A percentile compares a stretch with the other conserved stretches of the same genome.
Conservation (phyloP, 2,888 invertebrate genomes). For the Erebia aethiops region DNA sequence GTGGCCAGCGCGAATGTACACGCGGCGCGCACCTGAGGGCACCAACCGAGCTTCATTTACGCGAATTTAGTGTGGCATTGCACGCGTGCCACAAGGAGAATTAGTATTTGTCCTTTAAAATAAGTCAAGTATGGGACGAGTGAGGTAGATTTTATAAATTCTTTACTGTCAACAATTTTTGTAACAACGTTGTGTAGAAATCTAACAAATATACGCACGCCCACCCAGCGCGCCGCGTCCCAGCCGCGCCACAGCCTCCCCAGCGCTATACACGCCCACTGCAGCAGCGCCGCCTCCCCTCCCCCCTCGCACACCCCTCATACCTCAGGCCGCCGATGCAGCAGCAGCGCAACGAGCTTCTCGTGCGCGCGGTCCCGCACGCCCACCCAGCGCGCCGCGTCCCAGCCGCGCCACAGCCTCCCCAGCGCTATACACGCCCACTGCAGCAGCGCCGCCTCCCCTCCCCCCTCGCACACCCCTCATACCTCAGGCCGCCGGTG, state of each 20-base stretch:
- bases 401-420: conserved; percentile 94
- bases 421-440: conserved; percentile 98
- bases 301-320: conserved; percentile 91
- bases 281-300: conserved; percentile 91
- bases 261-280: conserved; percentile 96
- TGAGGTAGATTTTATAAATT: too few relatives aligned
- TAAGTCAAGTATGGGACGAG: too few relatives aligned
- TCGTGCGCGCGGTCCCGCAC: conserved; percentile 92
- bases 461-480: conserved; percentile 93
- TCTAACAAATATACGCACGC: too few relatives aligned
- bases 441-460: conserved; percentile 89
- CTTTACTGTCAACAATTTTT: too few relatives aligned
- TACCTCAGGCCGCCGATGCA: conserved; percentile 84
- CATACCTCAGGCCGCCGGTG: conserved; percentile 85
- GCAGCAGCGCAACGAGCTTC: conserved; percentile 80
- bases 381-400: conserved; percentile 96
- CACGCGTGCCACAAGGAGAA: too few relatives aligned
- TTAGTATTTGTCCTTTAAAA: too few relatives aligned
- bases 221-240: conserved; percentile 96
- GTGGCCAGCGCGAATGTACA: conserved; percentile 97
- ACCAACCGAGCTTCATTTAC: too few relatives aligned
- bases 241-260: conserved; percentile 95
- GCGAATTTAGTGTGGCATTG: too few relatives aligned
- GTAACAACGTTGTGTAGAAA: too few relatives aligned
- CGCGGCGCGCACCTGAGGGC: conserved; percentile 88